A percentile compares a stretch with the other conserved stretches of the same genome.
Conservation (phyloP, 2,888 invertebrate genomes). For the Folsomia manolachei region DNA sequence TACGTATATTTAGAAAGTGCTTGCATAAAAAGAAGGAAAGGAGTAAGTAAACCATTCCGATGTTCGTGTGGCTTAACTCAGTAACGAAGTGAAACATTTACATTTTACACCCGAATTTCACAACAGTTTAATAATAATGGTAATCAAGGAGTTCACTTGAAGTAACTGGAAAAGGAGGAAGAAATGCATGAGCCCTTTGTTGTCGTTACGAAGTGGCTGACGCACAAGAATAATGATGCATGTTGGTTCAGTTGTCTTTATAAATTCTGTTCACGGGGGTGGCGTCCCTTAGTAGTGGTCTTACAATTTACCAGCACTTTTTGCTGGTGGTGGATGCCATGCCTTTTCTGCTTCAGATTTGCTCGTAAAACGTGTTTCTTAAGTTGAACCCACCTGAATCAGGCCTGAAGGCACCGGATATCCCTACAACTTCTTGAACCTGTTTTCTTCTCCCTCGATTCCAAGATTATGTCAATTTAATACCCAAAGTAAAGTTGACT, state of each 20-base stretch:
- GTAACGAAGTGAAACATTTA: not conserved
- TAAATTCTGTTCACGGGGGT: no score
- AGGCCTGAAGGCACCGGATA: conserved; percentile 46
- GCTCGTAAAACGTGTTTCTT: conserved; percentile 2
- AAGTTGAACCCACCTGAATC: not conserved
- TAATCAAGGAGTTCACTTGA: no score
- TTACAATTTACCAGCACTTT: no score
- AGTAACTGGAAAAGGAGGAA: no score
- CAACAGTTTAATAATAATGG: not conserved
- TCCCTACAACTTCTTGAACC: conserved; percentile 46
- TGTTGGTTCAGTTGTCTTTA: no score
- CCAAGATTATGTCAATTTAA: conserved; percentile 46
- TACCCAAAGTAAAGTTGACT: conserved; percentile 17
- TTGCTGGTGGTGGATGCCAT: not conserved
- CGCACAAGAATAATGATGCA: no score
- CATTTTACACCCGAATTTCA: not conserved
- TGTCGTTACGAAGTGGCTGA: no score
- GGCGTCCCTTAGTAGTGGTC: no score
- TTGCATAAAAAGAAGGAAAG: no score
- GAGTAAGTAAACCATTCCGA: no score
- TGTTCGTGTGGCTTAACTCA: not conserved
- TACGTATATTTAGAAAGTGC: no score
- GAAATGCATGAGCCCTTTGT: no score
- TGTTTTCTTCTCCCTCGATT: conserved; percentile 39
- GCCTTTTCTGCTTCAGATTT: not conserved